Conservation (phyloP, 2,113 vertebrate genomes). For the Saguinus midas region DNA sequence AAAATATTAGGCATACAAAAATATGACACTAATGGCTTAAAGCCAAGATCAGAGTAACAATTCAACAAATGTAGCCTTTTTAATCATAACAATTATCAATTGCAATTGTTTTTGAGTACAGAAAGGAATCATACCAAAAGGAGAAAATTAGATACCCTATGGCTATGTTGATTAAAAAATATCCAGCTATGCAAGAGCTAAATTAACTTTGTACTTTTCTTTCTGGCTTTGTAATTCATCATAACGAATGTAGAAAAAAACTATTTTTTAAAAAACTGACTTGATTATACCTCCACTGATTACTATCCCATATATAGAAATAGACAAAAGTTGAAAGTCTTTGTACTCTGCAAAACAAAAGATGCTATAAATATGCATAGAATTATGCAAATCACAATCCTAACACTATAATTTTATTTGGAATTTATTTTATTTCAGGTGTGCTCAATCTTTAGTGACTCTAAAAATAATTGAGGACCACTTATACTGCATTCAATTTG, state of each 20-base stretch:
- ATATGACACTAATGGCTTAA: background rate
- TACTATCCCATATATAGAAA: background rate
- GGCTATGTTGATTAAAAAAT: conserved; percentile 60
- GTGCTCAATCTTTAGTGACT: background rate
- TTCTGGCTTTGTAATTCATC: conserved; percentile 36
- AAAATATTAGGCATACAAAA: background rate
- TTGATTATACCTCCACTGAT: conserved; percentile 11
- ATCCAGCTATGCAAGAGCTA: background rate
- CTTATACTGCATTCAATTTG: background rate
- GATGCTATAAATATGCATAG: background rate
- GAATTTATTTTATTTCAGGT: background rate
- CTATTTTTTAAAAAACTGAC: background rate
- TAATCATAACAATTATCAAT: conserved; percentile 20
- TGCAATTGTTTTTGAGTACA: conserved; percentile 20
- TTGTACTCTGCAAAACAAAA: background rate
- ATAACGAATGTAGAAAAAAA: conserved; percentile 1
- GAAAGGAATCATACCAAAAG: conserved; percentile 6
- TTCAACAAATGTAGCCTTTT: conserved; percentile 25
- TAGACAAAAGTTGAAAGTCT: background rate
- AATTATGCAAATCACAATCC: background rate
- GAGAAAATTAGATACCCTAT: conserved; percentile 45
- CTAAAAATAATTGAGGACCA: background rate
- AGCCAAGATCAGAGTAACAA: background rate
- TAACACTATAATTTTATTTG: background rate
- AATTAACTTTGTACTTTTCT: background rate